Evolutionary conservation across 2,797 vertebrate species (phyloP), one percentile per base, ranked within the genome.

Genomic region (Adelosebastes latens): DNA sequence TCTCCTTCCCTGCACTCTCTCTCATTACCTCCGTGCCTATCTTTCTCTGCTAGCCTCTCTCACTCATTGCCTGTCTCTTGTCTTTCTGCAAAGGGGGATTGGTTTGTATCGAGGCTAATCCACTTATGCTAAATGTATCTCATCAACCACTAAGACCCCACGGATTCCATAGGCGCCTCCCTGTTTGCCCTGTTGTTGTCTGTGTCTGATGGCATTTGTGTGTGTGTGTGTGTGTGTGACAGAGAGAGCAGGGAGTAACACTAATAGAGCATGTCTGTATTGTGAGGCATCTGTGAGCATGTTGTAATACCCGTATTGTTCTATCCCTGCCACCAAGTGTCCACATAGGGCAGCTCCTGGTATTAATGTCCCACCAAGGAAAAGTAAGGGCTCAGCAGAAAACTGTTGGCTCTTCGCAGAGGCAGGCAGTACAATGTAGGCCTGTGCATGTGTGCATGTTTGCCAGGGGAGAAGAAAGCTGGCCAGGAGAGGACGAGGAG

Each of bases 81-180:
- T 89, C 84, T 90, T 63, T 77, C 76, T 81, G 79, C 68, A 62
- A 77, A 74, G 86, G 88, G 90, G 92, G 94, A 95, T 95, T 96
- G 93, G 82, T 91, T 87, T 92, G 93, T 94, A 95, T 95, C 94
- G 89, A 95, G 95, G 95, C 89, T 95, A 96, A 96, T 96, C 95
- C 95, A 95, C 92, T 96, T 96, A 95, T 90, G 76, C 90, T 94
- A 93, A 95, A 96, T 95, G 94, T 94, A 94, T 95, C 92, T 94
- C 88, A 86, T 94, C 92, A 92, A 91, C 85, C 79, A 86, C 91
- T 95, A 93, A 95, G 93, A 94, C 92, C 91, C 90, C 89, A 77
- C 78, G 67, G 91, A 94, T 93, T 93, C 88, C 88, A 91, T 92
- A 92, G 91, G 87, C 75, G 73, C 85, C 88, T 92, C 81, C 85